A percentile compares a stretch with the other conserved stretches of the same genome.
These are phyloP conservation scores for Pseudorasbora parva DNA, from an alignment of 2,113 vertebrate species.

Conservation along the genomic window DNA sequence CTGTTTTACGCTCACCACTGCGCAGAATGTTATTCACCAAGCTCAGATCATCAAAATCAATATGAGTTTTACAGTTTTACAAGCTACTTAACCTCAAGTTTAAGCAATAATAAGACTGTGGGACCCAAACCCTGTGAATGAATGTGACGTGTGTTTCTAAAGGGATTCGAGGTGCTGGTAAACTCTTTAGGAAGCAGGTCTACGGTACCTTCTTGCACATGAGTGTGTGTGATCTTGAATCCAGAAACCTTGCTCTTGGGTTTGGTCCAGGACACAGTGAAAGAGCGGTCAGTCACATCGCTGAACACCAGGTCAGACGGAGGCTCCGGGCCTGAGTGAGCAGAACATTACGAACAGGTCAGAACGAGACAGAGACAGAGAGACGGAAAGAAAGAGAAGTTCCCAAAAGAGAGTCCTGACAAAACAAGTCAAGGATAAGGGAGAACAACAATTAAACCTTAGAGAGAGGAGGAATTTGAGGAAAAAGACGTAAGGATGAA, in stretches of 20 bases:
- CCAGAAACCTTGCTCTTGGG: slow-evolving; percentile 65
- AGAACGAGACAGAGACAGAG: too few relatives aligned
- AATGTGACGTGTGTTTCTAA: too few relatives aligned
- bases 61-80: too few relatives aligned
- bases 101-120: background rate
- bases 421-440: background rate
- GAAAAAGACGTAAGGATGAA: background rate
- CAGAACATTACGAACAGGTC: background rate
- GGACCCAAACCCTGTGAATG: background rate
- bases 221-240: slow-evolving; percentile 77
- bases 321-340: slow-evolving; percentile 70
- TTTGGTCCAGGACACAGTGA: slow-evolving; percentile 74
- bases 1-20: too few relatives aligned
- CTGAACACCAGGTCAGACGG: slow-evolving; percentile 70
- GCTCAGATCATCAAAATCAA: too few relatives aligned
- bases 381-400: background rate
- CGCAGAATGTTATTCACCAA: too few relatives aligned
- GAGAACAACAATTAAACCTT: background rate
- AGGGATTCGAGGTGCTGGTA: too few relatives aligned
- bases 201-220: slow-evolving; percentile 68
- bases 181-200: too few relatives aligned
- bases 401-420: background rate
- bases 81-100: background rate
- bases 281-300: slow-evolving; percentile 68
- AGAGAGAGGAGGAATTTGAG: background rate